Evolutionary conservation across 1,140 invertebrate species (phyloP).

Genomic region (Philopotamus ludificatus): DNA sequence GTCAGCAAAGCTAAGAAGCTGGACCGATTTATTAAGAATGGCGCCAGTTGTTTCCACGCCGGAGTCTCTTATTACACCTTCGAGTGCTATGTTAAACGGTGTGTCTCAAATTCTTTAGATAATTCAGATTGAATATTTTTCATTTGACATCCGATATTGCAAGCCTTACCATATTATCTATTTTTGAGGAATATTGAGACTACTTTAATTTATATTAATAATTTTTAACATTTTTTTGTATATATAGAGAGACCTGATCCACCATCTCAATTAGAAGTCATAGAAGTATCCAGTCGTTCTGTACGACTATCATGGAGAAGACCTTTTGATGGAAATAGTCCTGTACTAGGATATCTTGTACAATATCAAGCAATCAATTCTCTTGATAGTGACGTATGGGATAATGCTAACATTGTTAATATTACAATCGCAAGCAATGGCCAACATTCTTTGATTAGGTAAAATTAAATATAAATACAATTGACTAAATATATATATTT

Average conservation of each 20-base stretch:
- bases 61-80: too few species aligned
- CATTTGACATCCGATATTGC: too few species aligned
- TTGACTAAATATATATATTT: conserved; percentile 1
- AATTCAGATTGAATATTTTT: too few species aligned
- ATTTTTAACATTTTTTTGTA: neutral
- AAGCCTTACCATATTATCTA: too few species aligned
- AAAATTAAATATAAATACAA: neutral
- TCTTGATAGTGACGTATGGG: conserved; percentile 26
- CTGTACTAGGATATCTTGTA: conserved; percentile 72
- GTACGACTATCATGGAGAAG: conserved; percentile 72
- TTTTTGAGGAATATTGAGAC: neutral
- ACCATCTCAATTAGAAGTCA: conserved; percentile 64
- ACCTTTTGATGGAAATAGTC: conserved; percentile 79
- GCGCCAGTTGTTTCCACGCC: too few species aligned
- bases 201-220: neutral
- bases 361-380: conserved; percentile 61
- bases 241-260: conserved; percentile 74
- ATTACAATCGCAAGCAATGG: conserved; percentile 35
- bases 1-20: too few species aligned
- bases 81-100: too few species aligned
- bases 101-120: too few species aligned
- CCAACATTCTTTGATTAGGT: conserved; percentile 17
- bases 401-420: conserved; percentile 37
- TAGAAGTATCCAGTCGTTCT: conserved; percentile 68
- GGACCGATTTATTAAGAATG: too few species aligned